Conservation (phyloP, 2,888 invertebrate species). For the Plebejus melissa region DNA sequence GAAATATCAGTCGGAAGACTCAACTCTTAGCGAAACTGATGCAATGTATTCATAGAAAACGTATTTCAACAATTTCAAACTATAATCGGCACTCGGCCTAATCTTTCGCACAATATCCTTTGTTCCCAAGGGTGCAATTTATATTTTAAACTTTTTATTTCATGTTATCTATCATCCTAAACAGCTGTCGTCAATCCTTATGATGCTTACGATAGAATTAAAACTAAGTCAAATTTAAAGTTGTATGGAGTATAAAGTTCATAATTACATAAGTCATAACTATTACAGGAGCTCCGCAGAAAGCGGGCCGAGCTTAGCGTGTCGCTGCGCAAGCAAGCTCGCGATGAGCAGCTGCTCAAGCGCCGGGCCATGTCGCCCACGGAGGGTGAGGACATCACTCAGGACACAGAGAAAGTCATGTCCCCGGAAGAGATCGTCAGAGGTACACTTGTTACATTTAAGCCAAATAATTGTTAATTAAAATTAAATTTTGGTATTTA, state of each 20-base stretch:
- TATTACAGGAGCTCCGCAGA: constrained; percentile 88
- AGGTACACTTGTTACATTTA: constrained; percentile 50
- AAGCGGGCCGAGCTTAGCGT: constrained; percentile 93
- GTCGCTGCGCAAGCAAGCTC: constrained; percentile 93
- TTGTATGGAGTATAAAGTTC: neutral
- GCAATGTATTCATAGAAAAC: too few relatives aligned
- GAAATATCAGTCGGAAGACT: too few relatives aligned
- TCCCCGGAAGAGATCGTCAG: constrained; percentile 85
- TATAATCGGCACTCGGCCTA: too few relatives aligned
- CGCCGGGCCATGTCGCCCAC: constrained; percentile 87
- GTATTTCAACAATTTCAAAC: too few relatives aligned
- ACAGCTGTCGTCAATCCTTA: neutral
- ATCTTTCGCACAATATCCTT: neutral
- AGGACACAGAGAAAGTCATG: constrained; percentile 65
- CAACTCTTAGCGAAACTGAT: too few relatives aligned
- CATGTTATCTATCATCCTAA: neutral
- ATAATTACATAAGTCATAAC: neutral
- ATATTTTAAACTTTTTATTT: neutral
- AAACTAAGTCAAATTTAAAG: too few relatives aligned
- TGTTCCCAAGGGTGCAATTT: neutral
- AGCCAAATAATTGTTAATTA: too few relatives aligned
- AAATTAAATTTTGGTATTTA: too few relatives aligned
- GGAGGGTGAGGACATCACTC: constrained; percentile 60
- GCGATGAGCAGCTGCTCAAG: constrained; percentile 96
- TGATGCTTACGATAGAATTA: neutral